These are phyloP conservation scores for Drosophila sechellia DNA, from an alignment of 1,140 invertebrate species.

Conservation along the genomic window DNA sequence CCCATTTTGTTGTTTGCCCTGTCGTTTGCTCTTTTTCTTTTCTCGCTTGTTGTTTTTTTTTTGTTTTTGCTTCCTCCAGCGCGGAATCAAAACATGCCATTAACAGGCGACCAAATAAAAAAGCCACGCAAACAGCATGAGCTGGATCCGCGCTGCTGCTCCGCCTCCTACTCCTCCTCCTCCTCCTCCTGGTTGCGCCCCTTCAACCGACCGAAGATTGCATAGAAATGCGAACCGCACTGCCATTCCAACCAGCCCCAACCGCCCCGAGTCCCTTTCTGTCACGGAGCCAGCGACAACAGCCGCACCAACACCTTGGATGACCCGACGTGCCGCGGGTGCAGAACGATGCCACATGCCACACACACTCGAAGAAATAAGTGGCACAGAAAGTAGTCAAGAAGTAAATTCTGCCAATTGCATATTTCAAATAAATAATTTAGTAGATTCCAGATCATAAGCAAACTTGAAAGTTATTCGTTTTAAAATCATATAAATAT, in stretches of 20 bases:
- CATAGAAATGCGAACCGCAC: conserved; percentile 32
- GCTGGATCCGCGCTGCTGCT: conserved; percentile 4
- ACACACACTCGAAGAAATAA: not conserved
- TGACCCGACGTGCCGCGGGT: conserved; percentile 30
- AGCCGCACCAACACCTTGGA: conserved; percentile 32
- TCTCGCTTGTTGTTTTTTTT: conserved; percentile 1
- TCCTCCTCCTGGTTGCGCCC: too few relatives aligned
- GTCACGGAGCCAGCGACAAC: conserved; percentile 19
- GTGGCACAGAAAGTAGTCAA: too few relatives aligned
- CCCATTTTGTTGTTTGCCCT: conserved; percentile 51
- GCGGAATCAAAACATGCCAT: conserved; percentile 75
- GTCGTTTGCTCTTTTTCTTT: conserved; percentile 15
- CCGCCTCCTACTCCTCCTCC: not conserved
- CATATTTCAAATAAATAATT: not conserved
- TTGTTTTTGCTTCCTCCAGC: conserved; percentile 17
- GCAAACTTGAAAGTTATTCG: too few relatives aligned
- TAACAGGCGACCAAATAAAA: conserved; percentile 50
- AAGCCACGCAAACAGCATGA: conserved; percentile 33
- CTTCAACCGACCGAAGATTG: conserved; percentile 13
- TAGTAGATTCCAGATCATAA: too few relatives aligned
- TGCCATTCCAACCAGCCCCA: not conserved
- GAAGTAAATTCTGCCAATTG: not conserved
- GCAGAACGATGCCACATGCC: conserved; percentile 22
- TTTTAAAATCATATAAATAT: too few relatives aligned
- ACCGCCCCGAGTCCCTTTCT: conserved; percentile 1